Conservation (phyloP, 2,113 vertebrate species). For the Ptychochromis oligacanthus region DNA sequence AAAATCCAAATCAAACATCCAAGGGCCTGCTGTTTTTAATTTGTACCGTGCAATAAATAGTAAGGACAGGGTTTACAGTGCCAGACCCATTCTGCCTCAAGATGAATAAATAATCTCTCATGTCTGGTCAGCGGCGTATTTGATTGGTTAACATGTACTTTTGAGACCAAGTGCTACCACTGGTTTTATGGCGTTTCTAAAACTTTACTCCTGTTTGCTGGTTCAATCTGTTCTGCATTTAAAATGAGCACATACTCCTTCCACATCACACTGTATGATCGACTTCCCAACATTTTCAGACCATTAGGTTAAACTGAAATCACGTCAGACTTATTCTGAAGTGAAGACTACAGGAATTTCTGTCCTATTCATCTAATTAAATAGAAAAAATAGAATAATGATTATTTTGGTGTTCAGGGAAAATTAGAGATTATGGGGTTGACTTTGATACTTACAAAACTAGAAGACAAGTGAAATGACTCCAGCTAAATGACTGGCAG, state of each 20-base stretch:
- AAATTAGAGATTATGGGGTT: not conserved
- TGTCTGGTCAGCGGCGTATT: not conserved
- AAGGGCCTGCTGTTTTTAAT: constrained; percentile 8
- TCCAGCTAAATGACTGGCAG: not conserved
- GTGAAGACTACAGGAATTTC: not conserved
- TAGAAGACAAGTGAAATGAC: not conserved
- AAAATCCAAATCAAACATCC: not conserved
- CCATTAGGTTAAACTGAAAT: not conserved
- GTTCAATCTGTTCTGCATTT: not conserved
- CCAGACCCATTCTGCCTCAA: not conserved
- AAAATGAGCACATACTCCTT: not conserved
- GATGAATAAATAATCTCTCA: not conserved
- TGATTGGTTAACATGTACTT: not conserved
- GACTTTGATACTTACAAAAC: not conserved
- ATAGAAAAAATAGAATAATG: no score
- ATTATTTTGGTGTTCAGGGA: not conserved
- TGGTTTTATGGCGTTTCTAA: not conserved
- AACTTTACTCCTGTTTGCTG: not conserved
- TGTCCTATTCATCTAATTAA: no score
- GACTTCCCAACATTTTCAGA: not conserved
- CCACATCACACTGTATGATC: not conserved
- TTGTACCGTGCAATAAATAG: not conserved
- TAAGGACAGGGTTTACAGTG: not conserved
- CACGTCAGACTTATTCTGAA: not conserved
- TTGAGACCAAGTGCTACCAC: not conserved